A percentile compares a stretch with the other conserved stretches of the same genome.
These are phyloP conservation scores for Dryobates pubescens DNA, from an alignment of 2,797 vertebrate genomes.

Conservation along the genomic window DNA sequence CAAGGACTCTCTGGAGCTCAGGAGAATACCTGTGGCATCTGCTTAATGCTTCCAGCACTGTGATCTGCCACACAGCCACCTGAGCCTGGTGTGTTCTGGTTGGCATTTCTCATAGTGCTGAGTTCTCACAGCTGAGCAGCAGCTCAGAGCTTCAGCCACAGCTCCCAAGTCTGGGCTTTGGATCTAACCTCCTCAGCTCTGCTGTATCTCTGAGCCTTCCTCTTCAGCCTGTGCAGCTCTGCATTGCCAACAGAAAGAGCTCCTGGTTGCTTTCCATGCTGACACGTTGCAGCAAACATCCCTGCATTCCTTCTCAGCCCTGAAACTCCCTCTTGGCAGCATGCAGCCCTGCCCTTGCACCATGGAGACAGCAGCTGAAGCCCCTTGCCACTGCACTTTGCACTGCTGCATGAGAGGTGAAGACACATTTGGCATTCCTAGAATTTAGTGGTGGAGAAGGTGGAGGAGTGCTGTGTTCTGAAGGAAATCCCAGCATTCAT, in stretches of 20 bases:
- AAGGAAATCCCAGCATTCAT: constrained; percentile 2
- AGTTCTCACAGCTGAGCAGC: background rate
- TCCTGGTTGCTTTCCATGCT: constrained; percentile 21
- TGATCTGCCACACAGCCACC: background rate
- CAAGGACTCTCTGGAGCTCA: background rate
- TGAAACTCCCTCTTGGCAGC: constrained; percentile 32
- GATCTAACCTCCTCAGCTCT: background rate
- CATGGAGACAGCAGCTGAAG: constrained; percentile 28
- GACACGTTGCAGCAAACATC: constrained; percentile 9
- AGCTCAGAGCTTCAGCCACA: background rate
- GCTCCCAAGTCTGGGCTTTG: background rate
- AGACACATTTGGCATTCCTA: constrained; percentile 37
- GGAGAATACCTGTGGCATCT: background rate
- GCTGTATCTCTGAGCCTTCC: background rate
- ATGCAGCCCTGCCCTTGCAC: constrained; percentile 24
- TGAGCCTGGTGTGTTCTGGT: background rate
- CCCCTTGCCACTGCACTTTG: background rate
- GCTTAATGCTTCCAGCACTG: background rate
- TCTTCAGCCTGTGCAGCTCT: background rate
- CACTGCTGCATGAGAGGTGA: background rate
- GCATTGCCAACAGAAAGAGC: background rate
- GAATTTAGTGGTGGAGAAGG: constrained; percentile 19
- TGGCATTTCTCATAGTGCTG: background rate
- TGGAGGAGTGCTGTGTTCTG: background rate
- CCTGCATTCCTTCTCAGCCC: constrained; percentile 47